Evolutionary conservation across 2,888 invertebrate genomes (phyloP).

Genomic region (Lepidocyrtoides sp.): DNA sequence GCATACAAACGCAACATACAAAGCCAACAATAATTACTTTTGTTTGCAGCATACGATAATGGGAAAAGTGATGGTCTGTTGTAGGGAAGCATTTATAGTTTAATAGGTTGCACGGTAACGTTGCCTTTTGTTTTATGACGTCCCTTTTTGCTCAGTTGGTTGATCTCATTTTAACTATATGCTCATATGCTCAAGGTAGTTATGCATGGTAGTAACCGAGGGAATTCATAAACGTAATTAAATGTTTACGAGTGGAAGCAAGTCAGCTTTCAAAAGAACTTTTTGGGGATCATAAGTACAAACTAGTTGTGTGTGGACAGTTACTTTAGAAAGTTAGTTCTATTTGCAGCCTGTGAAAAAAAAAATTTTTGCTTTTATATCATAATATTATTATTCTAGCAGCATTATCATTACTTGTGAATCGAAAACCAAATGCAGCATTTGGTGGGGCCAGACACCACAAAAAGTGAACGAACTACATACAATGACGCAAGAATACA

Average conservation of each 20-base stretch:
- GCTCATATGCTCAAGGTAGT: background rate
- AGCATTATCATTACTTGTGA: background rate
- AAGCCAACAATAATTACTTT: background rate
- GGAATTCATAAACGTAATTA: conserved; percentile 22
- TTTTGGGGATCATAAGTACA: background rate
- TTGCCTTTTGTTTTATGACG: too few relatives aligned
- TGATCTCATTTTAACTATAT: background rate
- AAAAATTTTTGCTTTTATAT: background rate
- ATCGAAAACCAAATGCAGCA: background rate
- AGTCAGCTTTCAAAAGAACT: background rate
- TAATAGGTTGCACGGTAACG: too few relatives aligned
- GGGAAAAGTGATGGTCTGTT: background rate
- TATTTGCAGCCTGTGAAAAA: too few relatives aligned
- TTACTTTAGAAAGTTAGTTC: too few relatives aligned
- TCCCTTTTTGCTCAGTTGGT: background rate
- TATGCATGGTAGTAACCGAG: background rate
- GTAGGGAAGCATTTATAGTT: background rate
- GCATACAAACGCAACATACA: too few relatives aligned
- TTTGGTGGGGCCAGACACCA: conserved; percentile 35
- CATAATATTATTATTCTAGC: conserved; percentile 3
- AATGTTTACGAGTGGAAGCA: conserved; percentile 28
- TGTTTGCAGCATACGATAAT: background rate
- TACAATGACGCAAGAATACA: conserved; percentile 35
- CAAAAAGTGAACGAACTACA: conserved; percentile 53
- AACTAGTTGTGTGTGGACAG: too few relatives aligned